Conservation (phyloP, 2,113 vertebrate genomes). For the Xerus inauris region DNA sequence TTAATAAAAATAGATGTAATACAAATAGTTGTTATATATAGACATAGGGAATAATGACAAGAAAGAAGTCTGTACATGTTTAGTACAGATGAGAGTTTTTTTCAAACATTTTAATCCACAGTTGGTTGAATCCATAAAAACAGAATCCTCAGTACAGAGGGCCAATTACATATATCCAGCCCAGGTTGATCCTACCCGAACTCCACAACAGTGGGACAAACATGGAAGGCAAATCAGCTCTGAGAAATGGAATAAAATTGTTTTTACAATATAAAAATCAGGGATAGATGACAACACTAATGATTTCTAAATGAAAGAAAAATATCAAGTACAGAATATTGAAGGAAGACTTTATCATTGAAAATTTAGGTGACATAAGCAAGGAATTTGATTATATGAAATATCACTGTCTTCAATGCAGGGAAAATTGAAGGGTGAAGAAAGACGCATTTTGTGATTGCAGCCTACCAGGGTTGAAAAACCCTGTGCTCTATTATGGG, state of each 20-base stretch:
- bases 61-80: not conserved
- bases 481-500: not conserved
- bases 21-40: not conserved
- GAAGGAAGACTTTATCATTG: constrained; percentile 8
- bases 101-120: not conserved
- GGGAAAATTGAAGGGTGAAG: constrained; percentile 23
- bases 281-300: not conserved
- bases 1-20: not conserved
- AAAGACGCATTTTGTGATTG: constrained; percentile 26
- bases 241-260: not conserved
- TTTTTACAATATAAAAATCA: not conserved
- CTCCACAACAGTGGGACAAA: not conserved
- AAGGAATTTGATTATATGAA: constrained; percentile 42
- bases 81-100: not conserved
- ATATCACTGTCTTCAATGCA: constrained; percentile 2
- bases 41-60: not conserved
- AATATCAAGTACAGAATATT: not conserved
- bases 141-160: not conserved
- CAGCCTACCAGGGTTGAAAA: not conserved
- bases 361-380: constrained; percentile 3
- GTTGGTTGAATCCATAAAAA: not conserved
- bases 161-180: not conserved
- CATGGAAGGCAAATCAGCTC: not conserved
- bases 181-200: not conserved
- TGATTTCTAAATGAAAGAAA: constrained; percentile 39